Percentiles rank a stretch among this genome's conserved stretches.
These are phyloP conservation scores for Papilio elwesi DNA, from an alignment of 2,888 invertebrate species.

Conservation along the genomic window DNA sequence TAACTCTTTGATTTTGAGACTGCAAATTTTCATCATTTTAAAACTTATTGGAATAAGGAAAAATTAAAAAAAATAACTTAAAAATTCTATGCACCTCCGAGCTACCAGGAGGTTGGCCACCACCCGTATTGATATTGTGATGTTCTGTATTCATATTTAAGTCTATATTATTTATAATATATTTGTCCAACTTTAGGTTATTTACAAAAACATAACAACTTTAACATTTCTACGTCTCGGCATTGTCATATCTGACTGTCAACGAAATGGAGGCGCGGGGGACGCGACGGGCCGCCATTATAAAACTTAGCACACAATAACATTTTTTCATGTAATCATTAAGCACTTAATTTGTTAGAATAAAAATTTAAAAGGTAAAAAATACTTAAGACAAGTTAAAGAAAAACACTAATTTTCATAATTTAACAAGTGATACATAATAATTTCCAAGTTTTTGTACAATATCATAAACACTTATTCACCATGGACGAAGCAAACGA, in stretches of 20 bases:
- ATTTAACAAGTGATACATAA: constrained; percentile 46
- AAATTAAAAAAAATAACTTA: constrained; percentile 44
- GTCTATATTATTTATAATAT: constrained; percentile 56
- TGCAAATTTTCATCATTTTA: constrained; percentile 62
- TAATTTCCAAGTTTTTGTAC: constrained; percentile 43
- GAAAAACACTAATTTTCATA: constrained; percentile 42
- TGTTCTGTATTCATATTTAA: constrained; percentile 80
- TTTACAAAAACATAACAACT: constrained; percentile 75
- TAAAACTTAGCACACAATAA: constrained; percentile 83
- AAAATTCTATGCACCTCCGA: constrained; percentile 77
- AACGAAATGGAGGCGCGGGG: constrained; percentile 87
- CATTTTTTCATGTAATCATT: constrained; percentile 65
- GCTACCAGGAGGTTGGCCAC: constrained; percentile 83
- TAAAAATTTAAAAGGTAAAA: constrained; percentile 41
- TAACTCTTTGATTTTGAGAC: constrained; percentile 72
- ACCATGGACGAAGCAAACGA: constrained; percentile 67
- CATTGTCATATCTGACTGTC: constrained; percentile 86
- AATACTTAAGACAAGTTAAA: constrained; percentile 36
- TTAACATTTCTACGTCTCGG: constrained; percentile 75
- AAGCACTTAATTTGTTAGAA: constrained; percentile 45
- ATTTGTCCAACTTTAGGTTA: constrained; percentile 61
- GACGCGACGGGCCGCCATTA: constrained; percentile 88
- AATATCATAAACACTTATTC: constrained; percentile 61
- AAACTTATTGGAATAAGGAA: constrained; percentile 44
- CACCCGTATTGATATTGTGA: constrained; percentile 84